Evolutionary conservation across 2,113 vertebrate species (phyloP), one percentile per base, ranked within the genome.

Genomic region (Plectropomus leopardus): DNA sequence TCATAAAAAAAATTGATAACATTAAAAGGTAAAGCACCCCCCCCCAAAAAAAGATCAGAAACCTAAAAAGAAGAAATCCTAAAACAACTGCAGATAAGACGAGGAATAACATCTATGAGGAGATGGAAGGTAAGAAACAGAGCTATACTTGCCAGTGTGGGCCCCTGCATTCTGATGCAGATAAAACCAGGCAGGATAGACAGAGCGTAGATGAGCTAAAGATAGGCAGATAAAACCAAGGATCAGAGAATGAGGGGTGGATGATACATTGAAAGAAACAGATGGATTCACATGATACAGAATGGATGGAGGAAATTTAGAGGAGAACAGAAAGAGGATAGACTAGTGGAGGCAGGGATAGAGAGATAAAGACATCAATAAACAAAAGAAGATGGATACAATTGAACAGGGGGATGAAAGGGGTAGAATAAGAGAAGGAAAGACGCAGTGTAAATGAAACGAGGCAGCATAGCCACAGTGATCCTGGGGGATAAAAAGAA

Each of bases 201-300:
- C 61, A 30, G 71, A 66, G 64, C 21, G 50, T 32, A 66, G 73
- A 85, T 82, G 74, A 80, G 60, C 59, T 77, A 66, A 77, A 86
- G 80, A 87, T 87, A 70, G 74, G 50, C 58, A 64, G 73, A 79
- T 87, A 78, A 85, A 73, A 69, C 42, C 61, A 51, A 59, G 63
- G 54, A 83, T 82, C 68, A 69, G 60, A 82, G 63, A 70, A 54
- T 5, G 23, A 60, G 19, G 42, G 51, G 19, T 40, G 51, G 28
- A 34, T 76, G 76, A 76, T 73, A 24, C 40, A 19, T 23, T 75
- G 48, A 78, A 66, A 54, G 42, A 79, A 77, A 83, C 57, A 58
- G 51, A 78, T 76, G 34, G 68, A 58, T 68, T 68, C 23, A 51
- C 45, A 28, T 74, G 68, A 82, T 82, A 55, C 61, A 26, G 28